Percentiles rank a stretch among this genome's conserved stretches.
Evolutionary conservation across 2,113 vertebrate species (phyloP).

Genomic region (Colius striatus): DNA sequence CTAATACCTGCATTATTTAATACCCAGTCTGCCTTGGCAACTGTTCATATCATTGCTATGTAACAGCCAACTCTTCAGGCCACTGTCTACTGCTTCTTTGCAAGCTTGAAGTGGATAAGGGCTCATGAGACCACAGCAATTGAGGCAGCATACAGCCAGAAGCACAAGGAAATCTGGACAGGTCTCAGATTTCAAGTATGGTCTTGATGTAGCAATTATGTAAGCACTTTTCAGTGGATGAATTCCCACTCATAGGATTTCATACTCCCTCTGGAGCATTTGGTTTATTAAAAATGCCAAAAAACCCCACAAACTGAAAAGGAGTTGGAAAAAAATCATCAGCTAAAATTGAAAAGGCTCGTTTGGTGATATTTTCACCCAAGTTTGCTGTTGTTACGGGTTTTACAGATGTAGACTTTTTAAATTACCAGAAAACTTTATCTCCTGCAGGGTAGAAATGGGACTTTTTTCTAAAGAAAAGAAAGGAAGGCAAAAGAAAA

Average conservation of each 20-base stretch:
- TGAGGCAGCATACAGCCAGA: neutral
- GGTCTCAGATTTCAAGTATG: slow-evolving; percentile 2
- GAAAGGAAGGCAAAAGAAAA: neutral
- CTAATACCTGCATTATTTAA: slow-evolving; percentile 3
- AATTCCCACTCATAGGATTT: neutral
- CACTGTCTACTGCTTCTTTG: neutral
- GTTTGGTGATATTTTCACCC: neutral
- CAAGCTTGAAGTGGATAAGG: neutral
- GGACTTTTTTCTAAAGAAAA: neutral
- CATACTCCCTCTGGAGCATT: neutral
- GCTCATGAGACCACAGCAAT: neutral
- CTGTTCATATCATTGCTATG: neutral
- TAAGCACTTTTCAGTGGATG: neutral
- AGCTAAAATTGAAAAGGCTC: neutral
- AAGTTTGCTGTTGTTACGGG: neutral
- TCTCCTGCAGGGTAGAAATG: neutral
- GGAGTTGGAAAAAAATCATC: neutral
- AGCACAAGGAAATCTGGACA: neutral
- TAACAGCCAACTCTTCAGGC: neutral
- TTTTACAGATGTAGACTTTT: neutral
- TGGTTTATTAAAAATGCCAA: neutral
- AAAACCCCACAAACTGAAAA: neutral
- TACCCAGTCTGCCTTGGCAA: slow-evolving; percentile 21
- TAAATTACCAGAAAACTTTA: neutral
- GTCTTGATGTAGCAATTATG: neutral